Evolutionary conservation across 2,888 invertebrate genomes (phyloP), one percentile per base, ranked within the genome.

Genomic region (Drosophila nigricruria): DNA sequence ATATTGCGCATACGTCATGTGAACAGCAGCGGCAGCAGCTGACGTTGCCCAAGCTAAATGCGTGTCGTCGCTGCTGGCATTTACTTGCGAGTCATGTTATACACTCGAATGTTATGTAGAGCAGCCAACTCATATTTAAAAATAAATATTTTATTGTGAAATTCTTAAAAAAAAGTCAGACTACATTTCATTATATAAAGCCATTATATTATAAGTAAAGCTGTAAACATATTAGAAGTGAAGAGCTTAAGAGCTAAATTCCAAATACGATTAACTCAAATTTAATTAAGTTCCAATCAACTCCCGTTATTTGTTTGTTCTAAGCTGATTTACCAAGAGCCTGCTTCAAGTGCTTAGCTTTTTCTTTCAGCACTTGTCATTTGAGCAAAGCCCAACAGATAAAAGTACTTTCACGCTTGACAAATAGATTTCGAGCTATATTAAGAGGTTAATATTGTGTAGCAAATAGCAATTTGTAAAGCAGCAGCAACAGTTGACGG

Each of bases 361-460:
- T 16, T n/a, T 52, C 25, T 56, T 34, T 42, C 42, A 9, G 10
- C 36, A 42, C 20, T 57, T 53, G 23, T 42, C 18, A 25, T 61
- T 68, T 64, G 65, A 70, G 70, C 63, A 65, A 49, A 69, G 56
- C 50, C 9, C 16, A 16, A 4, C 9, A 59, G 14, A 36, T 30
- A 23, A 25, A 70, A 58, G 12, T 54, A 61, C 23, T 64, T 73
- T 75, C 36, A 73, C 57, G 73, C 53, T 67, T 38, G 23, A 56
- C 74, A 77, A 85, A 82, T 72, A 74, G 77, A 70, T 71, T 66
- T 61, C 25, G 49, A 52, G 18, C 60, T 59, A 60, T 69, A 68
- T 74, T 77, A 71, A 74, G 83, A 79, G 70, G 79, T 84, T 69
- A 77, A 83, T 65, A 70, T 66, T 36, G 36, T 64, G 57, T 27